phyloP scores from a whole-genome alignment of 2,113 vertebrate species.

The Acanthisitta chloris region DNA sequence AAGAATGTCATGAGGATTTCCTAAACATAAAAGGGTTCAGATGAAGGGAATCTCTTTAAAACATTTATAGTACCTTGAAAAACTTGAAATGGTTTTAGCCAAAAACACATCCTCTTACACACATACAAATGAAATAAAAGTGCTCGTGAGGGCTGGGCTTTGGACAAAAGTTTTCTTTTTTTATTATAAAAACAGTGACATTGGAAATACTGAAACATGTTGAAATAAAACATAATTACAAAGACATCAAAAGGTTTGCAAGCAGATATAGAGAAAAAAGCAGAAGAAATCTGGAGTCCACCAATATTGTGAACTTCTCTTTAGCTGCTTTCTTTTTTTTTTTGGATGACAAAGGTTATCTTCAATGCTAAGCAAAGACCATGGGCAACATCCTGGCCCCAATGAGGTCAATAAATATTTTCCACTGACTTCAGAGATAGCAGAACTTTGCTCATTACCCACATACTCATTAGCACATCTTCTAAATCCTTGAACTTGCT shows the following conservation, averaged over 20 bases:
- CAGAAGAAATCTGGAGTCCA: neutral
- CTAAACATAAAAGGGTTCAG: neutral
- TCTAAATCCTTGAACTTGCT: constrained; percentile 21
- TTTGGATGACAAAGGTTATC: neutral
- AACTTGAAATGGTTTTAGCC: neutral
- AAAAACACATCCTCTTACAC: neutral
- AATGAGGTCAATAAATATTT: neutral
- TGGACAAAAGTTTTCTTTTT: neutral
- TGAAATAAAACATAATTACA: constrained; percentile 25
- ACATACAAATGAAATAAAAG: neutral
- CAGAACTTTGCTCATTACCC: constrained; percentile 13
- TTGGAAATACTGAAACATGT: neutral
- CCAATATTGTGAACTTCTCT: neutral
- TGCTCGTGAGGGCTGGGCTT: neutral
- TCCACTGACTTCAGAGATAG: constrained; percentile 13
- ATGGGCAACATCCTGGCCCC: constrained; percentile 5
- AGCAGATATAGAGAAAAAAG: constrained; percentile 5
- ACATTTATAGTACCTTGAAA: neutral
- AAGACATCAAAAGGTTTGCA: constrained; percentile 9
- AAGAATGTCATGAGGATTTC: neutral
- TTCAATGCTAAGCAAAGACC: constrained; percentile 1
- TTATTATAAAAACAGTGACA: constrained; percentile 26
- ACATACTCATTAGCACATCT: neutral
- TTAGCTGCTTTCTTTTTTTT: neutral
- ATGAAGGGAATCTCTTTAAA: neutral